These are phyloP conservation scores for Chloroceryle aenea DNA, from an alignment of 2,113 vertebrate genomes.

Conservation along the genomic window DNA sequence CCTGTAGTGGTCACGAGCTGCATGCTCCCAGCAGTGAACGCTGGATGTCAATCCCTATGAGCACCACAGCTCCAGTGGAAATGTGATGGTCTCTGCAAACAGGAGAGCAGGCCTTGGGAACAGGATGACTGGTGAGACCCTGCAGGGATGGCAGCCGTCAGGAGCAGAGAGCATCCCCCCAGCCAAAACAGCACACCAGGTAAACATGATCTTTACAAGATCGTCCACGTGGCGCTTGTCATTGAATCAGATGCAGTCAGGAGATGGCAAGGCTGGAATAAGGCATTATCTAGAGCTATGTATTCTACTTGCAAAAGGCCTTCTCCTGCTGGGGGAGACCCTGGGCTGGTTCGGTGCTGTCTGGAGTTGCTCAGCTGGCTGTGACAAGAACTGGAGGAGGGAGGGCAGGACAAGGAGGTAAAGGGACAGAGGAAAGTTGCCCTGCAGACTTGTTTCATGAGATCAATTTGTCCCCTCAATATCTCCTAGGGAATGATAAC, in stretches of 20 bases:
- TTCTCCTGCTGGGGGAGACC: background rate
- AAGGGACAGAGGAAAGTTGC: background rate
- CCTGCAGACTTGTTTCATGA: background rate
- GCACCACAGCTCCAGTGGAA: background rate
- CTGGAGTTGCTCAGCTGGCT: background rate
- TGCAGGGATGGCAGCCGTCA: background rate
- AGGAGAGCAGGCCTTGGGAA: background rate
- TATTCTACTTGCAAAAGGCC: background rate
- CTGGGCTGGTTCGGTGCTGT: background rate
- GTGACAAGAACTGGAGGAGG: fast-evolving
- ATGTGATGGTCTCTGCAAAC: background rate
- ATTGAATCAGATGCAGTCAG: background rate
- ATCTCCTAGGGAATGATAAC: background rate
- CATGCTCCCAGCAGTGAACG: background rate
- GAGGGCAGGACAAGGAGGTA: background rate
- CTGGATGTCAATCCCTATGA: background rate
- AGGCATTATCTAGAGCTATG: background rate
- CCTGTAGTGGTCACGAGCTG: background rate
- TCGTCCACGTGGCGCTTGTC: background rate
- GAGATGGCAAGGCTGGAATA: background rate
- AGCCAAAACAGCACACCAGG: background rate
- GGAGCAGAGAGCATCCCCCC: background rate
- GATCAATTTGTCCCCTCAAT: background rate
- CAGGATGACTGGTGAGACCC: background rate
- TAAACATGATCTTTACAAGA: background rate